These are phyloP conservation scores for Armadillidium nasatum DNA, from an alignment of 1,140 invertebrate genomes.

Conservation along the genomic window DNA sequence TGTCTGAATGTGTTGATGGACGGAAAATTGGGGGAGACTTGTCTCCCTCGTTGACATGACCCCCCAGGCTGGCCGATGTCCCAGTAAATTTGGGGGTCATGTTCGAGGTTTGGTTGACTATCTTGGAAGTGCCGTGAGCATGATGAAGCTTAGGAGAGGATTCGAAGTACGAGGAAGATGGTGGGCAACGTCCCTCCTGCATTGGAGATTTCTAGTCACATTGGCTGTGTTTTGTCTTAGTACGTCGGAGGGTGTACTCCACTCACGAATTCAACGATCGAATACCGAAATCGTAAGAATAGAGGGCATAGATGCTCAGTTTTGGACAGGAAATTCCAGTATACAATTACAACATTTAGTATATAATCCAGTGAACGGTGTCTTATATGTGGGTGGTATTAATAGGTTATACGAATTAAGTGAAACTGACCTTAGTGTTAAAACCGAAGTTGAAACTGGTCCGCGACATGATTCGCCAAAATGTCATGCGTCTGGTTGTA, in stretches of 20 bases:
- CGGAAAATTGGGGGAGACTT: background rate
- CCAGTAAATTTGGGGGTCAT: background rate
- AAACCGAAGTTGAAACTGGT: conserved; percentile 64
- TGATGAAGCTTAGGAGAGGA: background rate
- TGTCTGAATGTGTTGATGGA: conserved; percentile 2
- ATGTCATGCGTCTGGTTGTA: conserved; percentile 79
- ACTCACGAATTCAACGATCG: background rate
- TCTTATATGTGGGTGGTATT: conserved; percentile 71
- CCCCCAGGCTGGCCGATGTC: background rate
- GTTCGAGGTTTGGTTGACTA: background rate
- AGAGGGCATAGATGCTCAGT: conserved; percentile 44
- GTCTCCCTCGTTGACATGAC: background rate
- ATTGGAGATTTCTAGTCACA: background rate
- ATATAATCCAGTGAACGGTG: conserved; percentile 58
- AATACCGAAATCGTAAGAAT: background rate
- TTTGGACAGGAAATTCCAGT: conserved; percentile 49
- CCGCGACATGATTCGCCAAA: conserved; percentile 77
- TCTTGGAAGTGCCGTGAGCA: background rate
- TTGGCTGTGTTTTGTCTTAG: background rate
- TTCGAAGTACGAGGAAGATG: too few species aligned
- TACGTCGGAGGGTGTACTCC: background rate
- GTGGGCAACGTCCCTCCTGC: background rate
- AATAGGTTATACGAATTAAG: conserved; percentile 77
- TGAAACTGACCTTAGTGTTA: conserved; percentile 63
- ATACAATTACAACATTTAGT: conserved; percentile 57